phyloP scores from a whole-genome alignment of 1,140 invertebrate genomes.

The Helicoverpa armigera region DNA sequence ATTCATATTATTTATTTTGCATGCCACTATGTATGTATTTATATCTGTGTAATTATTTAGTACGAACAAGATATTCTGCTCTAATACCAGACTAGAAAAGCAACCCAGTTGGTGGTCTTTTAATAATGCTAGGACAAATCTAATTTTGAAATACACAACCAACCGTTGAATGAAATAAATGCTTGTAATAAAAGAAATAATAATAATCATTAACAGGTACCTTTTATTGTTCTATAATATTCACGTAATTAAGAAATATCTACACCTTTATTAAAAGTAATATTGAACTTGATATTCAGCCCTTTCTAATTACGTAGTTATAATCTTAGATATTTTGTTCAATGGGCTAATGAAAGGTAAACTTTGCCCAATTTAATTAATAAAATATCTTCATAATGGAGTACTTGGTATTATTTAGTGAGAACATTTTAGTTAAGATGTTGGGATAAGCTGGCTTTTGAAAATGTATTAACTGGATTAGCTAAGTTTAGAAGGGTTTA shows the following conservation, averaged over 20 bases:
- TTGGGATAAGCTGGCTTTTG: background rate
- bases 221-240: background rate
- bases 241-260: background rate
- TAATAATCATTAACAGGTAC: too few species aligned
- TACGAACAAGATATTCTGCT: too few species aligned
- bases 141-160: too few species aligned
- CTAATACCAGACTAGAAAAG: too few species aligned
- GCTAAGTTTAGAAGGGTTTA: background rate
- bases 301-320: background rate
- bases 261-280: background rate
- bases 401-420: background rate
- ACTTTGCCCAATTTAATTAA: background rate
- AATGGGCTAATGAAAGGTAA: background rate
- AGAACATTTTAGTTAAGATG: background rate
- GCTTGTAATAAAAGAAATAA: too few species aligned
- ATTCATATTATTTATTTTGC: too few species aligned
- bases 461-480: background rate
- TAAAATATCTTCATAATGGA: background rate
- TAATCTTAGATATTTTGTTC: background rate
- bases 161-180: too few species aligned
- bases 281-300: conserved; percentile 3
- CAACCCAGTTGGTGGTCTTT: too few species aligned
- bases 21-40: too few species aligned
- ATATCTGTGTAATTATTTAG: too few species aligned
- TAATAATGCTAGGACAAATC: too few species aligned